These are phyloP conservation scores for Onchidella celtica DNA, from an alignment of 2,888 invertebrate species.

Conservation along the genomic window DNA sequence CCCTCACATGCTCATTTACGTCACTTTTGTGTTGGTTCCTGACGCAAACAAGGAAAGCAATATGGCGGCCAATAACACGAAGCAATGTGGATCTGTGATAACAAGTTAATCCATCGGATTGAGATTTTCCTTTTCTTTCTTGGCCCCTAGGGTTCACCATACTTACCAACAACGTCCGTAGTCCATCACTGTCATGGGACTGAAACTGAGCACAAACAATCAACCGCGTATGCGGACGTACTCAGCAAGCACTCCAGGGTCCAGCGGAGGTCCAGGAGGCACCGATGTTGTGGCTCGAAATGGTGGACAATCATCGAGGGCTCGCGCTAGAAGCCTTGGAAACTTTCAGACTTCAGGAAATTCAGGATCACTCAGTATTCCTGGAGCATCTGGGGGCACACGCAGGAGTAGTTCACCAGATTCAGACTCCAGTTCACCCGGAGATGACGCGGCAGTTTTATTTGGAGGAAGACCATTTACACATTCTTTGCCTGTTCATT, in stretches of 20 bases:
- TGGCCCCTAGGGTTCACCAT: not conserved
- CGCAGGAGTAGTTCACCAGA: conserved; percentile 74
- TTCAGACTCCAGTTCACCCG: conserved; percentile 78
- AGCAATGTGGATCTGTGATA: conserved; percentile 41
- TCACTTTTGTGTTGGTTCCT: conserved; percentile 75
- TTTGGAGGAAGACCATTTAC: conserved; percentile 63
- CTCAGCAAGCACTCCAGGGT: conserved; percentile 67
- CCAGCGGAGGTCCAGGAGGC: conserved; percentile 57
- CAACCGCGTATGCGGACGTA: conserved; percentile 73
- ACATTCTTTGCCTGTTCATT: conserved; percentile 70
- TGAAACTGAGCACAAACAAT: conserved; percentile 73
- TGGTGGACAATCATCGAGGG: conserved; percentile 63
- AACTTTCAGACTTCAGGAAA: conserved; percentile 69
- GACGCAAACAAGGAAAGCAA: conserved; percentile 73
- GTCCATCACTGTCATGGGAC: conserved; percentile 66
- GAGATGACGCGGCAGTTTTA: conserved; percentile 66
- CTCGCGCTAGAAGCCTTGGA: conserved; percentile 74
- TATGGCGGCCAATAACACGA: conserved; percentile 69
- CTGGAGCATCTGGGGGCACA: conserved; percentile 68
- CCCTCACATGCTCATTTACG: conserved; percentile 67
- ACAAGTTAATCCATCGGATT: conserved; percentile 27
- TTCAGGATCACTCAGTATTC: conserved; percentile 71
- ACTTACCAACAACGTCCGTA: not conserved
- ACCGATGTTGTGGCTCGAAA: conserved; percentile 64
- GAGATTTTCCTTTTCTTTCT: not conserved